phyloP scores from a whole-genome alignment of 2,888 invertebrate genomes.

The Uropetala carovei region DNA sequence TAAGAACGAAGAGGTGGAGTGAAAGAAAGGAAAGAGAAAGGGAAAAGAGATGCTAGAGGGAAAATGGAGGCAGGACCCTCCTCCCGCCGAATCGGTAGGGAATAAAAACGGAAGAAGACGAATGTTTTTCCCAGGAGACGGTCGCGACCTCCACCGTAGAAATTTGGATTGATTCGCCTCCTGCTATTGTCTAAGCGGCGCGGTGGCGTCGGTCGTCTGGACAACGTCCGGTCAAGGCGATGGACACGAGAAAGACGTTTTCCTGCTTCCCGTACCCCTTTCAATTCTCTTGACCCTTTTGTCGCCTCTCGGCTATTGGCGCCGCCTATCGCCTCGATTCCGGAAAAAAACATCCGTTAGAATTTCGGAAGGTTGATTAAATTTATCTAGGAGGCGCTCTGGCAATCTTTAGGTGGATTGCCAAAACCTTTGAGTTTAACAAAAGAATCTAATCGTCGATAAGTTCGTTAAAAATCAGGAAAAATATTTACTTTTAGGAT shows the following conservation, averaged over 20 bases:
- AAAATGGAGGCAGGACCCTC: neutral
- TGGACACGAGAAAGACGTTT: neutral
- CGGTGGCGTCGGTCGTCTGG: conserved; percentile 4
- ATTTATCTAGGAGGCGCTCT: neutral
- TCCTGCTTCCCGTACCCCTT: neutral
- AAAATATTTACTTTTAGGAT: too few relatives aligned
- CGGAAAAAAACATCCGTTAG: neutral
- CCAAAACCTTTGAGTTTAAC: too few relatives aligned
- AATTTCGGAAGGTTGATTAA: neutral
- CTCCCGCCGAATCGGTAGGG: neutral
- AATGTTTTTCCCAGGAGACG: conserved; percentile 24
- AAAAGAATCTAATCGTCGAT: too few relatives aligned
- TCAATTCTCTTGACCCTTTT: too few relatives aligned
- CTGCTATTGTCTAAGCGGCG: neutral
- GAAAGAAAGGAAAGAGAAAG: neutral
- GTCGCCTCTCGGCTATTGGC: too few relatives aligned
- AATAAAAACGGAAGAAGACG: conserved; percentile 21
- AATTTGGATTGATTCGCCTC: conserved; percentile 16
- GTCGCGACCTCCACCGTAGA: neutral
- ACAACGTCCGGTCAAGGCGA: neutral
- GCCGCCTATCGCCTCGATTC: neutral
- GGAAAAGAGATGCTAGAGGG: neutral
- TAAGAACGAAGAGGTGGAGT: neutral
- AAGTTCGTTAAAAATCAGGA: too few relatives aligned
- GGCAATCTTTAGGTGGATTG: too few relatives aligned